These are phyloP conservation scores for Bugulina stolonifera DNA, from an alignment of 2,888 invertebrate species.

Conservation along the genomic window DNA sequence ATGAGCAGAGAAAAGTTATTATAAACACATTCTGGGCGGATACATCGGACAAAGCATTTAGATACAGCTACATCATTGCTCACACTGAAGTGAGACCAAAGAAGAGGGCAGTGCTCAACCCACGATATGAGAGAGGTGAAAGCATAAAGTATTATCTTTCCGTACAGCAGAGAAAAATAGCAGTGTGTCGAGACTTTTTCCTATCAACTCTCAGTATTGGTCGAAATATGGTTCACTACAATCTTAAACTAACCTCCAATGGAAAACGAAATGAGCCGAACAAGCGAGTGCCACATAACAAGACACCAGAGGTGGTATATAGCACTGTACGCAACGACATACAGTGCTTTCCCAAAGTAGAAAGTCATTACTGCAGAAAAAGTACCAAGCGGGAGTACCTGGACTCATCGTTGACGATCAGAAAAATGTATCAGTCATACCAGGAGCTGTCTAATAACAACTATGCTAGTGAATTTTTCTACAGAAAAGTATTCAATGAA, in stretches of 20 bases:
- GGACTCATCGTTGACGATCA: background rate
- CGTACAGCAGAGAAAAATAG: background rate
- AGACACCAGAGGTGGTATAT: background rate
- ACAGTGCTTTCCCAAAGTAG: background rate
- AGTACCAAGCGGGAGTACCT: background rate
- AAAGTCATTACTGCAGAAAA: background rate
- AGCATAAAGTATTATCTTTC: background rate
- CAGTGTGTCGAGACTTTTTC: background rate
- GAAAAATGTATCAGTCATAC: background rate
- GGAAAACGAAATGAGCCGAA: background rate
- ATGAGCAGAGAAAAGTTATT: no score
- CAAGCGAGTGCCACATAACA: background rate
- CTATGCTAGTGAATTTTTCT: background rate
- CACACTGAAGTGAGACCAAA: no score
- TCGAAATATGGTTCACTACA: background rate
- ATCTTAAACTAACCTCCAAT: background rate
- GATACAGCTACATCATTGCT: no score
- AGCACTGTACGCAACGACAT: background rate
- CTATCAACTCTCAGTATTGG: background rate
- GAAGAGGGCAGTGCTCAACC: background rate
- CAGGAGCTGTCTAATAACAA: background rate
- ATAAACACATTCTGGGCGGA: no score
- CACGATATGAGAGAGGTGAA: background rate
- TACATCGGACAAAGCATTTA: no score
- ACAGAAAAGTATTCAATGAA: background rate